These are phyloP conservation scores for Pycnonotus jocosus DNA, from an alignment of 2,113 vertebrate species.

Conservation along the genomic window DNA sequence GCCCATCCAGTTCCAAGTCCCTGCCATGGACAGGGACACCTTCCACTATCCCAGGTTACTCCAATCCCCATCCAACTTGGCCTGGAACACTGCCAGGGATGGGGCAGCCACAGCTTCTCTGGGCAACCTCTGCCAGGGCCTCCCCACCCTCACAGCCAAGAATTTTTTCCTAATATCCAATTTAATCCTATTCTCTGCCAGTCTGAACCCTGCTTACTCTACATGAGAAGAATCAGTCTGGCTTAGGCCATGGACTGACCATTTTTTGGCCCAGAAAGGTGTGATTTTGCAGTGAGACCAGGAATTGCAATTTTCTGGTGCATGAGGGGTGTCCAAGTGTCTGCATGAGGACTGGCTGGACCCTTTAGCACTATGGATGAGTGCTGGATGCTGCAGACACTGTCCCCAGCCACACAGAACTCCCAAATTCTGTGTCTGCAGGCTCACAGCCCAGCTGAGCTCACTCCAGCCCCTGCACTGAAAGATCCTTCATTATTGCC, in stretches of 20 bases:
- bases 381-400: background rate
- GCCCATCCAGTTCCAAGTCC: background rate
- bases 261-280: background rate
- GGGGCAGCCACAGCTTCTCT: background rate
- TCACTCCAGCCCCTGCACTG: background rate
- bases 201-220: background rate
- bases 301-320: background rate
- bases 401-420: background rate
- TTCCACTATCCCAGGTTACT: background rate
- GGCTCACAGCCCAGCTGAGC: background rate
- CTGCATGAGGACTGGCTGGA: background rate
- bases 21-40: background rate
- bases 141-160: background rate
- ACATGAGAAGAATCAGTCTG: background rate
- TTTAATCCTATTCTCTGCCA: background rate
- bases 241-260: background rate
- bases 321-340: fast-evolving
- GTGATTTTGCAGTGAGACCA: background rate
- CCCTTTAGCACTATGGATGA: fast-evolving
- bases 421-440: background rate
- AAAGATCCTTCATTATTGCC: slow-evolving; percentile 42
- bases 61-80: fast-evolving
- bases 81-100: background rate
- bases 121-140: background rate
- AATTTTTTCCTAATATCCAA: background rate